These are phyloP conservation scores for Drosophila mayaguana DNA, from an alignment of 2,888 invertebrate species.

Conservation along the genomic window DNA sequence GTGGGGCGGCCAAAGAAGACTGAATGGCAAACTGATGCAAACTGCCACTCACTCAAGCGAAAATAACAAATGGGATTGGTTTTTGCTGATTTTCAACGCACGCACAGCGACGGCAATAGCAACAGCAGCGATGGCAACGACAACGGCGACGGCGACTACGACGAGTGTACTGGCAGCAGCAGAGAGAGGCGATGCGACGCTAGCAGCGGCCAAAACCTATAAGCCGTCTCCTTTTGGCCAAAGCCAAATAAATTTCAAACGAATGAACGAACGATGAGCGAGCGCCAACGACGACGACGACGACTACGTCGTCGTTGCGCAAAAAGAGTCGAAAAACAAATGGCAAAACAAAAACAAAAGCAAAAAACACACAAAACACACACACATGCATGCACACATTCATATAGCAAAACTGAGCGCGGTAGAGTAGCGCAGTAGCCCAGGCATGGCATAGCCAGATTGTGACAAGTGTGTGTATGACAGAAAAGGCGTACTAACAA, in stretches of 20 bases:
- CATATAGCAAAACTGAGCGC: conserved; percentile 47
- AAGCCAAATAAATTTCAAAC: conserved; percentile 84
- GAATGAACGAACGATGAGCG: conserved; percentile 61
- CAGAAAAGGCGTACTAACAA: conserved; percentile 85
- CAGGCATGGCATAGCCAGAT: conserved; percentile 40
- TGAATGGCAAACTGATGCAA: conserved; percentile 83
- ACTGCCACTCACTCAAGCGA: conserved; percentile 85
- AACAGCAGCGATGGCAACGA: neutral
- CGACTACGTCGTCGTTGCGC: conserved; percentile 53
- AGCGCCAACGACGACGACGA: conserved; percentile 44
- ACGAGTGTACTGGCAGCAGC: conserved; percentile 36
- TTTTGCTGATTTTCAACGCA: conserved; percentile 84
- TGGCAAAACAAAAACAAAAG: conserved; percentile 57
- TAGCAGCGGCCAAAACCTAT: conserved; percentile 75
- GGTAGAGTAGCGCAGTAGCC: conserved; percentile 40
- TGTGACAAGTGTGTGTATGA: conserved; percentile 82
- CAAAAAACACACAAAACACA: conserved; percentile 16
- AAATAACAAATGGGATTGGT: conserved; percentile 86
- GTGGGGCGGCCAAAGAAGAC: conserved; percentile 71
- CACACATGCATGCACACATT: neutral
- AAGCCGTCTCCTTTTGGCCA: conserved; percentile 84
- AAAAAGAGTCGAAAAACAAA: conserved; percentile 63
- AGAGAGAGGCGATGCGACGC: conserved; percentile 57
- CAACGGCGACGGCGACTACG: conserved; percentile 8
- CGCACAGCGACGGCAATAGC: conserved; percentile 47